Conservation (phyloP, 2,797 vertebrate species). For the Taeniopygia guttata region DNA sequence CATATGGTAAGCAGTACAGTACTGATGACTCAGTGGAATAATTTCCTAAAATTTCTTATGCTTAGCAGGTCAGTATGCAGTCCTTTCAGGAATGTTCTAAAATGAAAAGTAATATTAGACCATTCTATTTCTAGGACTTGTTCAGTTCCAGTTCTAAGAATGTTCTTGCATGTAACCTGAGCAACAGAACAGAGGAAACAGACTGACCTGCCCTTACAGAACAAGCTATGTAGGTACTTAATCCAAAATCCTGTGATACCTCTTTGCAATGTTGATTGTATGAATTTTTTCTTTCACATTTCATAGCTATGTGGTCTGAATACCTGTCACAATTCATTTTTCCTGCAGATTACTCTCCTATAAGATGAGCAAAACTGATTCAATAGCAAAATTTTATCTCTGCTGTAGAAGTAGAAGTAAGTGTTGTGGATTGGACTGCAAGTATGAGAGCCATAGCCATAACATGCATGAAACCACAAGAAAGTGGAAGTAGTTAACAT, state of each 20-base stretch:
- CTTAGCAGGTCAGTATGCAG: not conserved
- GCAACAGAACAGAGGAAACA: not conserved
- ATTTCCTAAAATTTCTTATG: not conserved
- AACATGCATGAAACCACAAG: not conserved
- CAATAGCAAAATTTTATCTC: not conserved
- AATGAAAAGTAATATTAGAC: slow-evolving; percentile 9
- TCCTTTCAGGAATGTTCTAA: not conserved
- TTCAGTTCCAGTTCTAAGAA: not conserved
- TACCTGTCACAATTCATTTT: not conserved
- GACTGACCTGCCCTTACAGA: not conserved
- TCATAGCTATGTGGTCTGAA: not conserved
- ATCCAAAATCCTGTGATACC: not conserved
- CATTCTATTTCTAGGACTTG: slow-evolving; percentile 6
- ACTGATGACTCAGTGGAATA: slow-evolving; percentile 19
- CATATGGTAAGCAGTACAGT: not conserved
- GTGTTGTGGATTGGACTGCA: not conserved
- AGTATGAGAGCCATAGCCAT: not conserved
- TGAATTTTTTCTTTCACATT: not conserved
- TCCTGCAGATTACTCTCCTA: not conserved
- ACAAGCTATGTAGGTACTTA: not conserved
- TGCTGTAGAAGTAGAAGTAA: not conserved
- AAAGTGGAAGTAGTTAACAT: not conserved
- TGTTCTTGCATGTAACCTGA: not conserved
- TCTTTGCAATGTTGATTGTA: not conserved
- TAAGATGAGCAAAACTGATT: not conserved